Evolutionary conservation across 2,113 vertebrate species (phyloP), one percentile per base, ranked within the genome.

Genomic region (Actenoides lindsayi): DNA sequence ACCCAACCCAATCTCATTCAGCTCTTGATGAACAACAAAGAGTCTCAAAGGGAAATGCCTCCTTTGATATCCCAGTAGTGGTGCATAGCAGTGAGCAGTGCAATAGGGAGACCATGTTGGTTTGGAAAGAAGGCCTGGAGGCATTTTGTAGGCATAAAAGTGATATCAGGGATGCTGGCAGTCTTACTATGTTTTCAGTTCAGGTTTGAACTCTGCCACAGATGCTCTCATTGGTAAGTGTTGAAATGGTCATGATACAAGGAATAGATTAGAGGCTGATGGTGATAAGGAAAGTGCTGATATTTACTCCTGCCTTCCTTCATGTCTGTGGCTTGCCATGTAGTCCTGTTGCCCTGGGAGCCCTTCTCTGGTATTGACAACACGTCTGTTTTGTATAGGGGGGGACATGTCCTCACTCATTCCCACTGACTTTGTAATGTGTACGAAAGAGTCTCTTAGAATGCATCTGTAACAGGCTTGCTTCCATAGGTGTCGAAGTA

Each of bases 341-440:
- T 8, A 51, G 10, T 6, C 31, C 19, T 70, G 7, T 18, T 50
- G 24, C 2, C 50, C 20, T 67, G 33, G 0, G 0, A 78, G 21
- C 1, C 31, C 6, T 15, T 51, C 25, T 67, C 44, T 63, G 10
- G 15, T 71, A 28, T 73, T 83, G 54, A 46, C 23, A 69, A 14
- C 4, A 65, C 11, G 64, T 44, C 21, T 46, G 8, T 33, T 80
- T 83, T 70, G 8, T 19, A 12, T 13, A 7, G 19, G 2, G 51
- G n/a, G 30, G 33, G 77, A 31, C 16, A 12, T 24, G 5, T 48
- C 33, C 3, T 75, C 10, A 4, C 8, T 54, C 33, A 41, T 56
- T 57, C 5, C 21, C 10, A 27, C 16, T 83, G 42, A 37, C 42
- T 70, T 41, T 51, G 24, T 6, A 2, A 13, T 50, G 19, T 4